Base-by-base conservation (phyloP, 2,888 invertebrate genomes). In the Blastobasis lacticolella region DNA sequence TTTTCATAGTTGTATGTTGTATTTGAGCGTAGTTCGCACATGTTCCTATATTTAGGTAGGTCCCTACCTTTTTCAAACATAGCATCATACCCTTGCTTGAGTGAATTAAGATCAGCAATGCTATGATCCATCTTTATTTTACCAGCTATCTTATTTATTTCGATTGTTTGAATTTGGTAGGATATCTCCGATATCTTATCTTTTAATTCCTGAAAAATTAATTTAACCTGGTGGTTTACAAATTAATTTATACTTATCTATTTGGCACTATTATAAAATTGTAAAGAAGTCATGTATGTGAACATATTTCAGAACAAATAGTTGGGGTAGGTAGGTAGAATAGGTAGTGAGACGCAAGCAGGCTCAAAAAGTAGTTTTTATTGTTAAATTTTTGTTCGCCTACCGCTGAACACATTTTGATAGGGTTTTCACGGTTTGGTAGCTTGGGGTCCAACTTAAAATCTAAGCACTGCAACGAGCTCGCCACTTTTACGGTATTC, bases 131-230 rank as follows among this genome's bases (percentile, higher is more conserved):
- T 69, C 67, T 81, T 83, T 46, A 61, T 61, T 52, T 69, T 73
- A 57, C 82, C 85, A 4, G 83, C 78, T 10, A 59, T 63, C 43
- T 66, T 69, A 54, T 78, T 82, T 53, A 84, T 76, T 51, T 76
- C 68, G 9, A 78, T 74, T 65, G 77, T 69, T 36, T 75, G 69
- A 48, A 76, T 69, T 55, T 83, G 79, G 45, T 73, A 64, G 23
- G 60, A 67, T 42, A 61, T 59, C 52, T 76, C 68, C 4, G 70
- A 67, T 6, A 81, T 67, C 63, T 75, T 63, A 43, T 63, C 66
- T 58, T 73, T 74, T 8, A 78, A 44, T 10, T 65, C 71, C 86
- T 86, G 48, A 49, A 53, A 56, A 23, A 41, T 51, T 46, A 54
- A 49, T 37, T n/a, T 42, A 8, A 40, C 40, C 1, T 40, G 4